Base-by-base conservation (phyloP, 2,113 vertebrate genomes). In the Noctilio leporinus region DNA sequence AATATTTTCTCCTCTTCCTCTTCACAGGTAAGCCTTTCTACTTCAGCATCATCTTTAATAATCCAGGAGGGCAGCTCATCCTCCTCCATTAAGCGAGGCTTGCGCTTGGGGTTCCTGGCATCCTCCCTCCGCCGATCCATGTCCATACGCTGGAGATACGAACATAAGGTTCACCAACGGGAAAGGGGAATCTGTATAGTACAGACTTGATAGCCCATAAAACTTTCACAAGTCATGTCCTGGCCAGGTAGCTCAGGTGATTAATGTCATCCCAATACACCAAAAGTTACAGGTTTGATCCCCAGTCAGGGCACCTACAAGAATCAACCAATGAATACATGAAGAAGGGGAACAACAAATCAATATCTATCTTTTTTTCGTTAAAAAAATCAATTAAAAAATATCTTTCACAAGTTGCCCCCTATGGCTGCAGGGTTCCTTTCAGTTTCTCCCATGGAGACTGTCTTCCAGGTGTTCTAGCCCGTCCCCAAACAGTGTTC, bases 1-100 rank as follows among this genome's bases (percentile, higher is more conserved):
- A 99, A 99, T 98, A 99, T 99, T 95, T 99, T 99, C 97, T 99
- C 99, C 51, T 99, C 99, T 70, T 99, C 99, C 15, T 99, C 99
- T 97, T 99, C 99, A 65, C 99, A 99, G 0, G 99, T 99, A 47
- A 99, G 98, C 33, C 99, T 98, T 94, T 99, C 99, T 5, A 99
- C 99, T 97, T 99, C 99, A 0, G 99, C 99, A 12, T 99, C 99
- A 45, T 99, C 99, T 97, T 99, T 99, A 96, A 99, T 99, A 97
- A 99, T 99, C 99, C 99, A 99, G 1, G 99, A 99, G 26, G 99
- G 99, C 40, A 99, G 98, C 73, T 99, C 99, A 7, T 99, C 99
- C 82, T 99, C 99, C 97, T 99, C 99, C 99, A 99, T 99, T 22
- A 99, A 97, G 40, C 99, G 99, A 1, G 99, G 99, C 88, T 99